These are phyloP conservation scores for Brenthis daphne DNA, from an alignment of 2,888 invertebrate genomes.

Conservation along the genomic window DNA sequence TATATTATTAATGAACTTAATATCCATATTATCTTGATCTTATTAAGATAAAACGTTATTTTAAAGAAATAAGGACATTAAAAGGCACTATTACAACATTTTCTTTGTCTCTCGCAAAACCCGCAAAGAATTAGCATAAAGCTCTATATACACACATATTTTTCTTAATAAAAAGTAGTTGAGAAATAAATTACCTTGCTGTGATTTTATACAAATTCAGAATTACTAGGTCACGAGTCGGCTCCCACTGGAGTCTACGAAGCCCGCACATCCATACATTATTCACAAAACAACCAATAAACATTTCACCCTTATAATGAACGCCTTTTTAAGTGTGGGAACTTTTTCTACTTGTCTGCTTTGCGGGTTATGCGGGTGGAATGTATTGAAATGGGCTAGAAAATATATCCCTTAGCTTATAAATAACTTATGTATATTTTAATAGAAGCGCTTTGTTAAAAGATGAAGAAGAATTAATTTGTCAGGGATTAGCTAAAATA, in stretches of 20 bases:
- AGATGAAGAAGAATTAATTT: too few relatives aligned
- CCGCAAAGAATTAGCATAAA: neutral
- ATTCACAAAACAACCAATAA: conserved; percentile 63
- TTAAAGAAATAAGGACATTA: too few relatives aligned
- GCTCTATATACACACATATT: neutral
- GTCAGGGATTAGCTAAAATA: too few relatives aligned
- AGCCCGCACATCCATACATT: conserved; percentile 51
- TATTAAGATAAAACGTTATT: too few relatives aligned
- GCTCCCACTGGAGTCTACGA: conserved; percentile 36
- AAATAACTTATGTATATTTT: too few relatives aligned
- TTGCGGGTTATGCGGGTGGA: conserved; percentile 35
- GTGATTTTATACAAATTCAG: conserved; percentile 12
- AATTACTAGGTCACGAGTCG: conserved; percentile 24
- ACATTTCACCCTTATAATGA: conserved; percentile 61
- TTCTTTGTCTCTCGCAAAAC: too few relatives aligned
- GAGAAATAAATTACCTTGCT: conserved; percentile 14
- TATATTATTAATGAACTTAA: too few relatives aligned
- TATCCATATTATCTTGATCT: too few relatives aligned
- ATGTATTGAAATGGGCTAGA: conserved; percentile 51
- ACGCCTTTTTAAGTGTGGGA: conserved; percentile 45
- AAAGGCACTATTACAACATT: too few relatives aligned
- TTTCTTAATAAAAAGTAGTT: conserved; percentile 1
- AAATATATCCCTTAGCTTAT: neutral
- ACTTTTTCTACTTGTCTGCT: conserved; percentile 40
- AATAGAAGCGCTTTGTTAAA: too few relatives aligned